phyloP scores from a whole-genome alignment of 2,797 vertebrate species.

The Sebastes steindachneri region DNA sequence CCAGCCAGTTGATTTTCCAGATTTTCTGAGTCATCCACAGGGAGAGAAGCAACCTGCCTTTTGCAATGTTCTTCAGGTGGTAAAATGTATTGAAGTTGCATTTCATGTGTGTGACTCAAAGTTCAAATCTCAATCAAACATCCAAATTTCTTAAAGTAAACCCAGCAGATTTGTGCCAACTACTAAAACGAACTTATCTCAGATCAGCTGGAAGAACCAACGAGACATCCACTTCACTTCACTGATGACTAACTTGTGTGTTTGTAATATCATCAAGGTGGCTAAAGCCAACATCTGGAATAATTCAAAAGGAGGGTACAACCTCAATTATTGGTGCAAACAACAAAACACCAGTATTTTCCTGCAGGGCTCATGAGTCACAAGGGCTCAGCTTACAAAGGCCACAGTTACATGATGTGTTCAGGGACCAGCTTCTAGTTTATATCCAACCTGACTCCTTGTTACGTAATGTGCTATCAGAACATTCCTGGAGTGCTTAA shows the following conservation, averaged over 20 bases:
- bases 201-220: neutral
- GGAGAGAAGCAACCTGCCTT: neutral
- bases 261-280: slow-evolving; percentile 4
- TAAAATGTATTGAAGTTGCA: neutral
- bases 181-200: neutral
- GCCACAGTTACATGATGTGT: neutral
- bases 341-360: slow-evolving; percentile 7
- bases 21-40: neutral
- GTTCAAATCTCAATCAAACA: neutral
- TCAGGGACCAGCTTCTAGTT: slow-evolving; percentile 8
- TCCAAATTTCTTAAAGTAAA: neutral
- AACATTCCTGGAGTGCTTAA: slow-evolving; percentile 28
- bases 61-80: neutral
- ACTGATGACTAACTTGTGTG: neutral
- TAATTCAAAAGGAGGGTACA: neutral
- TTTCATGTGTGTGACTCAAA: neutral
- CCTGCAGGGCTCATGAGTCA: neutral
- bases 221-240: neutral
- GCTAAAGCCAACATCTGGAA: slow-evolving; percentile 28
- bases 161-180: neutral
- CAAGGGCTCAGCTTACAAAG: neutral
- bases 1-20: neutral
- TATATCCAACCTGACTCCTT: neutral
- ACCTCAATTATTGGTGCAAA: slow-evolving; percentile 14
- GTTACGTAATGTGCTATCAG: slow-evolving; percentile 23